Base-by-base conservation (phyloP, 2,113 vertebrate species). In the Etheostoma cragini region DNA sequence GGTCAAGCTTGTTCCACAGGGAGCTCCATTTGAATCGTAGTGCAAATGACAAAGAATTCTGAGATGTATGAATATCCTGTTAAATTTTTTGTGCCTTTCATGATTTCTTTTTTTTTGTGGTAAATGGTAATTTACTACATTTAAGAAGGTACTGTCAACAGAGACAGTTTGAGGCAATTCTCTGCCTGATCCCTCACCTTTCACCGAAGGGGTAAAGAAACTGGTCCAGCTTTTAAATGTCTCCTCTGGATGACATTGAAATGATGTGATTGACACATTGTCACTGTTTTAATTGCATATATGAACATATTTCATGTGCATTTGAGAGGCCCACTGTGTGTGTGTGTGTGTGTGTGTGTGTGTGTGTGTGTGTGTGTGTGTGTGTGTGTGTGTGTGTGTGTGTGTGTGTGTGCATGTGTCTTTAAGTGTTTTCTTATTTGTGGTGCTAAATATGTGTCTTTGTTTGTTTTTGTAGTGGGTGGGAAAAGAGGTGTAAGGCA, bases 61-160 rank as follows among this genome's bases (percentile, higher is more conserved):
- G 61, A 79, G 66, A 57, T 49, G 47, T 67, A 57, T 24, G 56
- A 69, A 85, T 75, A 75, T 63, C 56, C 61, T 5, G 54, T 45
- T 66, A 7, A 50, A 24, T 81, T 80, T 4, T 72, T 60, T 33
- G 77, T 88, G 84, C 83, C 86, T 80, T 63, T 88, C 53, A 22
- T 38, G 6, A 74, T 78, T 87, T 73, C 35, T 26, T 30, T 30
- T 30, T 30, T 30, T 30, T 26, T 26, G 26, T 26, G 26, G 26
- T 60, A 68, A 69, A 24, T 30, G 14, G 16, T n/a, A 19, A 57
- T 63, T 78, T 56, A 35, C 22, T 2, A 26, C 33, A 79, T 54
- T 78, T 47, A 56, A 57, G 16, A 19, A n/a, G 33, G 14, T 54
- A 17, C 11, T 42, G 72, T 30, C 10, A 53, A 24, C 45, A 75